Percentiles rank a stretch among this genome's conserved stretches.
These are phyloP conservation scores for Hyppa rectilinea DNA, from an alignment of 2,888 invertebrate genomes.

Conservation along the genomic window DNA sequence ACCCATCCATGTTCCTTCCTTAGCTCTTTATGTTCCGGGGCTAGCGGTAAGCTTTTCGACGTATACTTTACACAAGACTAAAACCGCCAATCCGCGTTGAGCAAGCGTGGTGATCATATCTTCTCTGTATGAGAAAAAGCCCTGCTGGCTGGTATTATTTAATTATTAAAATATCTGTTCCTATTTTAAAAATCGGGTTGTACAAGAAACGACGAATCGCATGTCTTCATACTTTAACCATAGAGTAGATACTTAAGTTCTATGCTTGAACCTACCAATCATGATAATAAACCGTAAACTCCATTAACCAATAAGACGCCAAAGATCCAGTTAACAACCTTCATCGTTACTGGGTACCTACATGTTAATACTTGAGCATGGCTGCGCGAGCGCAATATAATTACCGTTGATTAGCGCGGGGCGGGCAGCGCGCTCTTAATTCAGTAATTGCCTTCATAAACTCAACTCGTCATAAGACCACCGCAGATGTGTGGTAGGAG, in stretches of 20 bases:
- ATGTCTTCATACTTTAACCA: background rate
- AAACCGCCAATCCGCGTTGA: too few relatives aligned
- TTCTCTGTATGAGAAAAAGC: too few relatives aligned
- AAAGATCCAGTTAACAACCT: constrained; percentile 13
- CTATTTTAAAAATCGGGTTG: background rate
- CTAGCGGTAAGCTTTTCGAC: too few relatives aligned
- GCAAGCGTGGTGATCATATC: too few relatives aligned
- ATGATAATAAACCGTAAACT: background rate
- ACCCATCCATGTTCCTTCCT: too few relatives aligned
- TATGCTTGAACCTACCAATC: background rate
- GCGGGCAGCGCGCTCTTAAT: constrained; percentile 80
- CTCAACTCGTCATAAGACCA: constrained; percentile 61
- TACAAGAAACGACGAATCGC: background rate
- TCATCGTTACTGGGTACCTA: constrained; percentile 15
- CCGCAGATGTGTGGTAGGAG: constrained; percentile 31
- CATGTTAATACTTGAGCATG: constrained; percentile 33
- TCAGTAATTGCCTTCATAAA: constrained; percentile 80
- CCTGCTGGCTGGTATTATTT: too few relatives aligned
- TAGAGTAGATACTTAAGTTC: background rate
- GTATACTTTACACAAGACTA: too few relatives aligned
- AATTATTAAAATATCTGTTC: too few relatives aligned
- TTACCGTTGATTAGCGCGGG: constrained; percentile 83
- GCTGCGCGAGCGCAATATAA: constrained; percentile 84
- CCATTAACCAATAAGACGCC: background rate
- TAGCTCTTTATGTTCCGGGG: too few relatives aligned